Base-by-base conservation (phyloP, 2,113 vertebrate genomes). In the Etia nguti region DNA sequence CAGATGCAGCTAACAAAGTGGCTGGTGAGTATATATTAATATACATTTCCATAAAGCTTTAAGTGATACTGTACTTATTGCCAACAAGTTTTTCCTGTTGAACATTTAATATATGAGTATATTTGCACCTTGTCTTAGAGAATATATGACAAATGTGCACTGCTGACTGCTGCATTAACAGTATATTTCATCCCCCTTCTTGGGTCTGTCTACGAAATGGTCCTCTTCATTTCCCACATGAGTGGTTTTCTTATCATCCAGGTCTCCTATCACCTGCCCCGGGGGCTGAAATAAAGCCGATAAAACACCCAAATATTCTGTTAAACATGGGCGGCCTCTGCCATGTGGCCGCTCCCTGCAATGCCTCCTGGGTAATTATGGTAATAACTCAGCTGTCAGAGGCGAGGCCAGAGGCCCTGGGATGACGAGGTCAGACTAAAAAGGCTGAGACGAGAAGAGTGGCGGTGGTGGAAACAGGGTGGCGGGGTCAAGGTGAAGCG, bases 241-340 rank as follows among this genome's bases (percentile, higher is more conserved):
- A 95, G 87, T 91, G 93, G 89, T 93, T 95, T 95, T 94, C 95
- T 94, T 95, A 94, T 96, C 92, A 95, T 84, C 90, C 54, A 20
- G 57, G 75, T 41, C 73, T 89, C 88, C 82, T 90, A 84, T 86
- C 34, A 41, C 84, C 93, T 91, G 92, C 92, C 92, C 92, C 81
- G 7, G 54, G 81, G 77, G 91, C 89, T 90, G 92, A 94, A 93
- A 94, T 95, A 92, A 94, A 93, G 92, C 94, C 95, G 92, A 95
- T 95, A 94, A 96, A 96, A 95, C 95, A 93, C 92, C 94, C 93
- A 94, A 93, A 95, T 95, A 95, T 95, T 96, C 93, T 94, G 94
- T 95, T 95, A 93, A 95, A 96, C 94, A 95, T 88, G 92, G 86
- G 52, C 81, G 88, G 92, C 95, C 92, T 92, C 91, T 92, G 94